Conservation (phyloP, 2,888 invertebrate genomes). For the Limnephilus auricula region DNA sequence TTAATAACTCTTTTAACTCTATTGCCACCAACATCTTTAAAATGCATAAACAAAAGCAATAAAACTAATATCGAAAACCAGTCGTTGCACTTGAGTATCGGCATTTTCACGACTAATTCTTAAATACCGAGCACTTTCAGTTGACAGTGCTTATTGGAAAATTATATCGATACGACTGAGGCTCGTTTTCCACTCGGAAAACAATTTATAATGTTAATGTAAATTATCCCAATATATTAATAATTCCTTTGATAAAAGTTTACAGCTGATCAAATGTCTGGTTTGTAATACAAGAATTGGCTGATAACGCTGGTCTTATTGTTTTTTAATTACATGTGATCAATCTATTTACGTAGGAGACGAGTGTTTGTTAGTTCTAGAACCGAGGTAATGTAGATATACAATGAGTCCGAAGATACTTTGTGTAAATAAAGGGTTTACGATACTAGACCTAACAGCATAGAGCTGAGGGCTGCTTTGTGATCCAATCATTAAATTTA, state of each 20-base stretch:
- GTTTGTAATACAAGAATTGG: neutral
- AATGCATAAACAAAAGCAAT: slow-evolving; percentile 15
- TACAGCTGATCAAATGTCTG: slow-evolving; percentile 60
- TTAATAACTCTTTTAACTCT: slow-evolving; percentile 73
- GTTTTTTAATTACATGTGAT: slow-evolving; percentile 42
- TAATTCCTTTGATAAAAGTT: slow-evolving; percentile 46
- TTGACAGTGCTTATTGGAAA: neutral
- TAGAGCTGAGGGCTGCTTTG: neutral
- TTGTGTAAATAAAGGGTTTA: neutral
- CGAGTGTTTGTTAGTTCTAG: neutral
- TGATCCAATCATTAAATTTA: neutral
- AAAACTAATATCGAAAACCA: slow-evolving; percentile 33
- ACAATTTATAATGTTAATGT: slow-evolving; percentile 11
- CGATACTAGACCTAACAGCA: neutral
- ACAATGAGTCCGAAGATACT: neutral
- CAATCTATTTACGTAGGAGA: slow-evolving; percentile 12
- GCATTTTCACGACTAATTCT: slow-evolving; percentile 9
- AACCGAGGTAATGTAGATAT: neutral
- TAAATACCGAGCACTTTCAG: neutral
- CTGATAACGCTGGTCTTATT: slow-evolving; percentile 39
- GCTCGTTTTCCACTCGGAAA: slow-evolving; percentile 8
- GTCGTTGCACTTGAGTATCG: neutral
- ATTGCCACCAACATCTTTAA: slow-evolving; percentile 15
- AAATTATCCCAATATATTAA: slow-evolving; percentile 28
- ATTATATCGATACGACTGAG: slow-evolving; percentile 3